These are phyloP conservation scores for Hofmannophila pseudospretella DNA, from an alignment of 2,888 invertebrate species.

Conservation along the genomic window DNA sequence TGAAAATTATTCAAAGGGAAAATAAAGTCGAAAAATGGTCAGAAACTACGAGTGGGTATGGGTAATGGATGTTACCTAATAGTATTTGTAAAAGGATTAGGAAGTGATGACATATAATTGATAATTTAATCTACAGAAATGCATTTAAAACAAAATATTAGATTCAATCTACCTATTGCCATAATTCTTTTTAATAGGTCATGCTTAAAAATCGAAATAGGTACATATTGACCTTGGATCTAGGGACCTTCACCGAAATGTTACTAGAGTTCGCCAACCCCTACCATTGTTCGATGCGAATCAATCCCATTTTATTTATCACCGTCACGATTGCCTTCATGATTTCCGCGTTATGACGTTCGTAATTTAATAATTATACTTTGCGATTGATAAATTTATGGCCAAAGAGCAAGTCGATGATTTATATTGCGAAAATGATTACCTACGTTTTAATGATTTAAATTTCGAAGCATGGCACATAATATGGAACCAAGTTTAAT, in stretches of 20 bases:
- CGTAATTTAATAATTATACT: conserved; percentile 60
- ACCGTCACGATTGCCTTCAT: conserved; percentile 54
- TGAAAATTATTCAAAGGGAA: too few relatives aligned
- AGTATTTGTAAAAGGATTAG: too few relatives aligned
- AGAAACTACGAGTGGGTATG: too few relatives aligned
- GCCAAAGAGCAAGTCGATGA: conserved; percentile 24
- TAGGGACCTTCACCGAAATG: conserved; percentile 73
- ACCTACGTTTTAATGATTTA: too few relatives aligned
- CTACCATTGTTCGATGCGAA: conserved; percentile 59
- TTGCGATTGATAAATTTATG: conserved; percentile 51
- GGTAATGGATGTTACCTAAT: too few relatives aligned
- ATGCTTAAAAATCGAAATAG: not conserved
- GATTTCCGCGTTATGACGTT: conserved; percentile 68
- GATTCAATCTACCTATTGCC: too few relatives aligned
- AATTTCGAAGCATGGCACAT: too few relatives aligned
- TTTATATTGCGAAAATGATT: conserved; percentile 37
- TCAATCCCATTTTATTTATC: conserved; percentile 65
- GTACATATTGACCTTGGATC: conserved; percentile 51
- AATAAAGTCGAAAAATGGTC: too few relatives aligned
- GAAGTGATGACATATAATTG: too few relatives aligned
- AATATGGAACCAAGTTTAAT: too few relatives aligned
- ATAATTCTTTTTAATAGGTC: conserved; percentile 1
- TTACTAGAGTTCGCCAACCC: conserved; percentile 67
- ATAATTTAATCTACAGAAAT: too few relatives aligned
- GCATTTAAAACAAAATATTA: too few relatives aligned